phyloP scores from a whole-genome alignment of 2,888 invertebrate genomes.

The Leptinotarsa juncta region DNA sequence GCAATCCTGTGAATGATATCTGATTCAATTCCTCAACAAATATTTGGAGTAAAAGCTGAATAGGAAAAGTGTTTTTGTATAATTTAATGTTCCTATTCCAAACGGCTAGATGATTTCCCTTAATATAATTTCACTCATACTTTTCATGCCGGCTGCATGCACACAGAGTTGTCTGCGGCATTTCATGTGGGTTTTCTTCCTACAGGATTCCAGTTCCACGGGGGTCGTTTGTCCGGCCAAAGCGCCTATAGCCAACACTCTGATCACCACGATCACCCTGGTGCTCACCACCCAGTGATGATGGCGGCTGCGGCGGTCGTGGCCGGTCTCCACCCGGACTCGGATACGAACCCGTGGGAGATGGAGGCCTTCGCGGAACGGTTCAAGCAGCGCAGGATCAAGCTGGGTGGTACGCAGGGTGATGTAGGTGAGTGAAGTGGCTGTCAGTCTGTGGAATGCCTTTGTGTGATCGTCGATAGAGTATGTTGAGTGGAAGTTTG shows the following conservation, averaged over 20 bases:
- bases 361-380: conserved; percentile 16
- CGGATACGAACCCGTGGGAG: conserved; percentile 11
- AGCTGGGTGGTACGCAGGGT: conserved; percentile 21
- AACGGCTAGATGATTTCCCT: too few relatives aligned
- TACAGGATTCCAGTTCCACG: conserved; percentile 13
- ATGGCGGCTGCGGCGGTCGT: conserved; percentile 14
- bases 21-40: too few relatives aligned
- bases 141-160: not conserved
- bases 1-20: too few relatives aligned
- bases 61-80: too few relatives aligned
- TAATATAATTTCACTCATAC: too few relatives aligned
- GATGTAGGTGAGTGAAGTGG: conserved; percentile 19
- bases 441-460: not conserved
- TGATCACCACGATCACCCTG: conserved; percentile 17
- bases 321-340: conserved; percentile 6
- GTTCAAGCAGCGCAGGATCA: conserved; percentile 17
- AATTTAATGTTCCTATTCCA: too few relatives aligned
- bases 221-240: conserved; percentile 9
- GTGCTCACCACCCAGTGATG: conserved; percentile 19
- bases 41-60: too few relatives aligned
- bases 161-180: not conserved
- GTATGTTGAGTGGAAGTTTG: too few relatives aligned
- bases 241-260: conserved; percentile 11
- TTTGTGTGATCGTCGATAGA: not conserved
- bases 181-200: conserved; percentile 10